Conservation (phyloP, 2,888 invertebrate species). For the Proisotoma minuta region DNA sequence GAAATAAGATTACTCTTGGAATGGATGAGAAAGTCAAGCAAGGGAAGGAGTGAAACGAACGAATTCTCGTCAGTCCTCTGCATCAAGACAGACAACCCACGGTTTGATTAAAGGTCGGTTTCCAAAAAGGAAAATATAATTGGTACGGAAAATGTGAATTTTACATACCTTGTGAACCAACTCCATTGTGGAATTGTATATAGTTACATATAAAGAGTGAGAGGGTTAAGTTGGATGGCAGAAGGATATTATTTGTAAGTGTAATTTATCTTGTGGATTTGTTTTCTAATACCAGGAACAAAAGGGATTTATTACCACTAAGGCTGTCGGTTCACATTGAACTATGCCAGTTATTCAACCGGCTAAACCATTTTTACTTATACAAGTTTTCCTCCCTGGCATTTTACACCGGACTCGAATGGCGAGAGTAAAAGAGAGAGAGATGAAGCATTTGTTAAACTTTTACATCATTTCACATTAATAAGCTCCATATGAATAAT, state of each 20-base stretch:
- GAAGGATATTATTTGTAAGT: slow-evolving; percentile 3
- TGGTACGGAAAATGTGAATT: slow-evolving; percentile 2
- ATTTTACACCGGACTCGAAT: background rate
- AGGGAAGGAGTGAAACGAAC: too few species aligned
- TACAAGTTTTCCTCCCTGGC: background rate
- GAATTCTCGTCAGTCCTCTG: too few species aligned
- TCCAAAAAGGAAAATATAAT: slow-evolving; percentile 15
- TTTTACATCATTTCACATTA: background rate
- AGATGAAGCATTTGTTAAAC: background rate
- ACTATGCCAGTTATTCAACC: background rate
- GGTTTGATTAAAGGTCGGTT: slow-evolving; percentile 16
- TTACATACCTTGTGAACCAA: background rate
- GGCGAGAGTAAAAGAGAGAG: background rate
- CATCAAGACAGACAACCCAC: slow-evolving; percentile 9
- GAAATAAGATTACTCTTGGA: too few species aligned
- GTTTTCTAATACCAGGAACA: slow-evolving; percentile 4
- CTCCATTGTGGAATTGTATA: too few species aligned
- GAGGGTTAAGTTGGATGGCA: background rate
- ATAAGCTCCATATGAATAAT: slow-evolving; percentile 1
- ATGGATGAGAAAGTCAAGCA: too few species aligned
- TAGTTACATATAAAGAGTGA: background rate
- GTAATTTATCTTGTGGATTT: slow-evolving; percentile 14
- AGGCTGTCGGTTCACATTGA: slow-evolving; percentile 1
- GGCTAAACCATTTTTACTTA: background rate
- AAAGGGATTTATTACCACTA: slow-evolving; percentile 6